Evolutionary conservation across 2,113 vertebrate species (phyloP).

Genomic region (Archilochus colubris): DNA sequence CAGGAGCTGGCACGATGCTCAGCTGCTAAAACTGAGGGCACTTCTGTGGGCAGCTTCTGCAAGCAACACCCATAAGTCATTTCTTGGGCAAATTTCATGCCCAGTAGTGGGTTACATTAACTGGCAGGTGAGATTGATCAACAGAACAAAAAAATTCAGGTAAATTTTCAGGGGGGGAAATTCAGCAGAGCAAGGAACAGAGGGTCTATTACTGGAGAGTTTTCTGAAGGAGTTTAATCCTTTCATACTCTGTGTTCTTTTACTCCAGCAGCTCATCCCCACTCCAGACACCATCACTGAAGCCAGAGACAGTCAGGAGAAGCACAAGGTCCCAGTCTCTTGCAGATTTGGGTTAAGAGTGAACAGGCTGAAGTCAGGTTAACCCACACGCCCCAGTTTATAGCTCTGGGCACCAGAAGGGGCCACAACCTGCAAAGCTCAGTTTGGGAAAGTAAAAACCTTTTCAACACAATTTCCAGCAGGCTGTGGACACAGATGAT

Average conservation of each 20-base stretch:
- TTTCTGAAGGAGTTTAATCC: not conserved
- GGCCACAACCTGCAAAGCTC: not conserved
- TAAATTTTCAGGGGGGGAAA: not conserved
- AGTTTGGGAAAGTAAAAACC: not conserved
- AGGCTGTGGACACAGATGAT: not conserved
- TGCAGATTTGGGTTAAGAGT: not conserved
- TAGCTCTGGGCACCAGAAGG: not conserved
- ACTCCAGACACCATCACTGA: not conserved
- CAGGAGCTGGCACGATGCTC: constrained; percentile 3
- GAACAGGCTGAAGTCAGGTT: not conserved
- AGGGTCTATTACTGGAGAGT: not conserved
- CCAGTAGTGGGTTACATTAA: not conserved
- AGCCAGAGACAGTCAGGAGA: not conserved
- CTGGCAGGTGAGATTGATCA: not conserved
- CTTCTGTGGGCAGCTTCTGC: not conserved
- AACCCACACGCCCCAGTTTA: not conserved
- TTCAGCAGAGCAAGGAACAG: not conserved
- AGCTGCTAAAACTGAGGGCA: not conserved
- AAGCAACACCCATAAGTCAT: not conserved
- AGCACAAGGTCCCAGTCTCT: not conserved
- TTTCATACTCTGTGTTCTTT: not conserved
- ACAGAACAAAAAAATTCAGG: not conserved
- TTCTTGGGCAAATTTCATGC: not conserved
- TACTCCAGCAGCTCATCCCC: not conserved
- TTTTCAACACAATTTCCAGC: not conserved